Percentiles rank a stretch among this genome's conserved stretches.
Conservation (phyloP, 1,140 invertebrate genomes). For the Pristionchus pacificus region DNA sequence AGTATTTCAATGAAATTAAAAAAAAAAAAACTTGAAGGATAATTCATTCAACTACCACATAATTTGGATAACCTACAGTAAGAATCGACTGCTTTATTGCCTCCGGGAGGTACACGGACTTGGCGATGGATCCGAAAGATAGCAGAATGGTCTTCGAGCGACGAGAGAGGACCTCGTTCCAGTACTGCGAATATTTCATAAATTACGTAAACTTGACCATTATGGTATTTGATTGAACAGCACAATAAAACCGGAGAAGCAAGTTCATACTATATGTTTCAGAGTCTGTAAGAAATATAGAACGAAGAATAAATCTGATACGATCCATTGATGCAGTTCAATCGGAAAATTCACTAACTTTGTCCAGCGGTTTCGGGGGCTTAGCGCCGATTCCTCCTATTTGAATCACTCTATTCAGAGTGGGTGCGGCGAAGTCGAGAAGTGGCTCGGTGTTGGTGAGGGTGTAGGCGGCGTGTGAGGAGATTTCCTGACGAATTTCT, state of each 20-base stretch:
- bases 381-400: conserved; percentile 15
- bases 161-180: background rate
- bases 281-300: no score
- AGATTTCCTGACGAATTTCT: conserved; percentile 7
- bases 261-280: conserved; percentile 2
- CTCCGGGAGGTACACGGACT: no score
- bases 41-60: conserved; percentile 3
- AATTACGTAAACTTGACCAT: no score
- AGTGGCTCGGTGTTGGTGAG: conserved; percentile 6
- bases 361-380: conserved; percentile 9
- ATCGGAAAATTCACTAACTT: no score
- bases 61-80: no score
- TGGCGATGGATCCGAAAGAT: conserved; percentile 28
- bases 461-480: background rate
- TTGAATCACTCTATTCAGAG: conserved; percentile 12
- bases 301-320: no score
- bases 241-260: no score
- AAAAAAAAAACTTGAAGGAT: conserved; percentile 11
- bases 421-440: conserved; percentile 10
- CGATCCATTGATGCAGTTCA: no score
- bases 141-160: conserved; percentile 9
- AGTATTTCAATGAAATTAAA: no score
- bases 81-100: no score
- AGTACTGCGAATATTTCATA: no score
- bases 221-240: no score